A percentile compares a stretch with the other conserved stretches of the same genome.
phyloP scores from a whole-genome alignment of 2,888 invertebrate species.

The Cosmopolites sordidus region DNA sequence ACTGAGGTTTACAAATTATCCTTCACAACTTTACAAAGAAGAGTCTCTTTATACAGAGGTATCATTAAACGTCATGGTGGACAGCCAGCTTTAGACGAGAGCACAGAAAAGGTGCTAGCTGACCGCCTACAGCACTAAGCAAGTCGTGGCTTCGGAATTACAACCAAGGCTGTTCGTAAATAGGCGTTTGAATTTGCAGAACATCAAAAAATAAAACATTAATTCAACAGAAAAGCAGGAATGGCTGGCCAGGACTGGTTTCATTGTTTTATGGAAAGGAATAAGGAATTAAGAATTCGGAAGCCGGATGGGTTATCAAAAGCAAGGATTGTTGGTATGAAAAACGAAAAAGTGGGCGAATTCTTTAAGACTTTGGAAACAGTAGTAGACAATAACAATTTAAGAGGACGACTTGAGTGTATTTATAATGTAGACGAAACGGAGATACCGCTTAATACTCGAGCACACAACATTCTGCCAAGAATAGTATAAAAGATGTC shows the following conservation, averaged over 20 bases:
- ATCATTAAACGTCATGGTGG: slow-evolving; percentile 3
- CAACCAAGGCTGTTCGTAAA: slow-evolving; percentile 2
- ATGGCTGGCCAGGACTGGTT: slow-evolving; percentile 5
- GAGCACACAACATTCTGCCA: no score
- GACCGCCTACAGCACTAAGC: background rate
- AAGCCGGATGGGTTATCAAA: no score
- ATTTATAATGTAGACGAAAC: no score
- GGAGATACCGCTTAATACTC: no score
- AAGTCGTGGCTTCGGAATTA: slow-evolving; percentile 7
- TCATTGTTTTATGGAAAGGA: background rate
- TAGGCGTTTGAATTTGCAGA: slow-evolving; percentile 2
- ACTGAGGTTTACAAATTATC: slow-evolving; percentile 2
- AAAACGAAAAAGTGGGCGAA: slow-evolving; percentile 4
- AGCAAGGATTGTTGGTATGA: background rate
- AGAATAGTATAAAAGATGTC: background rate
- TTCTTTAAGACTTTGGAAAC: no score
- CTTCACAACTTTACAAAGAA: slow-evolving; percentile 1
- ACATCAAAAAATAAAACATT: slow-evolving; percentile 4
- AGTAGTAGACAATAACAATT: slow-evolving; percentile 1
- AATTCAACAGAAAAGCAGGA: slow-evolving; percentile 3
- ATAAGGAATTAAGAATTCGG: slow-evolving; percentile 3
- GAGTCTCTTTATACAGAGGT: slow-evolving; percentile 3
- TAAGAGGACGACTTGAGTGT: no score
- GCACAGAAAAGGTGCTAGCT: no score
- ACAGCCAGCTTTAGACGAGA: slow-evolving; percentile 1